A percentile compares a stretch with the other conserved stretches of the same genome.
Conservation (phyloP, 2,888 invertebrate species). For the Eulithis prunata region DNA sequence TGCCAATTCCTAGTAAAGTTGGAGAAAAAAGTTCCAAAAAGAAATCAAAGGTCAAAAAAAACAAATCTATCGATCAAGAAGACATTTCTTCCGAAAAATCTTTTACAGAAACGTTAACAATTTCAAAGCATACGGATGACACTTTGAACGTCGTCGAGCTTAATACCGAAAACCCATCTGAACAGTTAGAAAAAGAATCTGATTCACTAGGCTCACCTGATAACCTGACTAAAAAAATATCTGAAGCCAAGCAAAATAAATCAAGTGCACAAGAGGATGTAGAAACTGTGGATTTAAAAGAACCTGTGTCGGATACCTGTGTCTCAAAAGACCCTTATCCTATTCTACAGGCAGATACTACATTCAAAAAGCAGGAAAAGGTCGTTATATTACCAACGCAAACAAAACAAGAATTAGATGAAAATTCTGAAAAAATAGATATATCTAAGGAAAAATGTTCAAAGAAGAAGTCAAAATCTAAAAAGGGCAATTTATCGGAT, state of each 20-base stretch:
- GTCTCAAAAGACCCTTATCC: neutral
- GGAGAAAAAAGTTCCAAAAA: slow-evolving; percentile 40
- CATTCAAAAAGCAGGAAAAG: neutral
- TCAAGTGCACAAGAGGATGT: slow-evolving; percentile 3
- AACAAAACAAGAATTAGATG: neutral
- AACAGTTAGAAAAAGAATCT: neutral
- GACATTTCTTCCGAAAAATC: slow-evolving; percentile 5
- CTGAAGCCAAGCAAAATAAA: slow-evolving; percentile 4
- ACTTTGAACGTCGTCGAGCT: neutral
- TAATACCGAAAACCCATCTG: neutral
- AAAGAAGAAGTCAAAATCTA: slow-evolving; percentile 2
- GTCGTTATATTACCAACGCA: neutral
- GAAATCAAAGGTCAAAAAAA: slow-evolving; percentile 7
- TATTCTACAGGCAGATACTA: neutral
- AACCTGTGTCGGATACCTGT: neutral
- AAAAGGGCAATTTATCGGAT: neutral
- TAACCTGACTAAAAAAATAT: slow-evolving; percentile 14
- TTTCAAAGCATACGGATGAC: neutral
- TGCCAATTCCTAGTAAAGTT: slow-evolving; percentile 45
- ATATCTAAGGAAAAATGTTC: neutral
- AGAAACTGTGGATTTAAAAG: neutral
- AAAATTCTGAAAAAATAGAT: neutral
- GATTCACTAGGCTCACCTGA: neutral
- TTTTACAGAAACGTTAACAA: slow-evolving; percentile 8
- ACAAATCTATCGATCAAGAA: slow-evolving; percentile 19